These are phyloP conservation scores for Adrianichthys oophorus DNA, from an alignment of 2,797 vertebrate species.

Conservation along the genomic window DNA sequence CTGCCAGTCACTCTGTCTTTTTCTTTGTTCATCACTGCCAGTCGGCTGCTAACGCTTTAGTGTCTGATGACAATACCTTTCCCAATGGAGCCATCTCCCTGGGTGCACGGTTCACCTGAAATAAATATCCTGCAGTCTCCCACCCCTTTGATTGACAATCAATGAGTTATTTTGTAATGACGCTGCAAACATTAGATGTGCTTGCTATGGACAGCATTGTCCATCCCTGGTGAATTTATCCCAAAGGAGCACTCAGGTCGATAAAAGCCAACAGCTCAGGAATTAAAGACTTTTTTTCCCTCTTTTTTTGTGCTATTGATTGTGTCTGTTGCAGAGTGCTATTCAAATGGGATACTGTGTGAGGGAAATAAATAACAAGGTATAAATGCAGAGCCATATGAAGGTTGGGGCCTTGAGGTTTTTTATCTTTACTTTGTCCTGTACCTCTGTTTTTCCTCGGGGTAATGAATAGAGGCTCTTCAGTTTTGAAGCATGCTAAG, in stretches of 20 bases:
- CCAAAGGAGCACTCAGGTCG: conserved; percentile 39
- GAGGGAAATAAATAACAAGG: conserved; percentile 47
- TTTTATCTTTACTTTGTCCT: conserved; percentile 42
- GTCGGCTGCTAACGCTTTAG: conserved; percentile 54
- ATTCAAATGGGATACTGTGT: conserved; percentile 50
- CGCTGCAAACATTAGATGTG: conserved; percentile 31
- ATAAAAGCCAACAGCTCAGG: conserved; percentile 50
- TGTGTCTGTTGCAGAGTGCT: conserved; percentile 42
- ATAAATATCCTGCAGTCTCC: conserved; percentile 29
- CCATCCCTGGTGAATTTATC: conserved; percentile 25
- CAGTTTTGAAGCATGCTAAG: conserved; percentile 49
- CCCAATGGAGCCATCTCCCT: conserved; percentile 50
- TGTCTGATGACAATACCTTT: conserved; percentile 50
- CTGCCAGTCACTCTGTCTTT: conserved; percentile 76
- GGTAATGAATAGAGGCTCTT: conserved; percentile 57
- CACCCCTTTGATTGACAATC: conserved; percentile 33
- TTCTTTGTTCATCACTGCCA: conserved; percentile 73
- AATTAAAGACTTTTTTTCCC: conserved; percentile 58
- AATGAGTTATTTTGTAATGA: conserved; percentile 46
- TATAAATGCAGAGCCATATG: conserved; percentile 20
- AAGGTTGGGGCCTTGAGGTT: conserved; percentile 56
- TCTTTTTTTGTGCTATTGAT: conserved; percentile 55
- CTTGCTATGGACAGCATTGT: conserved; percentile 11
- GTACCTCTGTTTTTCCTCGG: conserved; percentile 35
- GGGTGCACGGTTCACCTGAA: conserved; percentile 48